Base-by-base conservation (phyloP, 2,113 vertebrate species). In the Sphyrna mokarran region DNA sequence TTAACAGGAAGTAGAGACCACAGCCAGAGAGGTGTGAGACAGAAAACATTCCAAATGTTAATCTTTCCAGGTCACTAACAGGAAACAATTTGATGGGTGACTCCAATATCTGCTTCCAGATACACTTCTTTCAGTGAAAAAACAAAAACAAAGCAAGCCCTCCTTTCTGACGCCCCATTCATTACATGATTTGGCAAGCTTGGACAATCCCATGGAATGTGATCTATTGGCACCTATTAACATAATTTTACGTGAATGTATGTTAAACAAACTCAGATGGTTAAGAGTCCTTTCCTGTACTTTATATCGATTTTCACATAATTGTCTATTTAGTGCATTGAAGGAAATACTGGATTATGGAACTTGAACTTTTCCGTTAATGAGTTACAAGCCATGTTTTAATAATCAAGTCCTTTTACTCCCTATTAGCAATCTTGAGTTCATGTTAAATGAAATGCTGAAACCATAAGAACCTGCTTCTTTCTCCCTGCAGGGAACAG, bases 151-250 rank as follows among this genome's bases (percentile, higher is more conserved):
- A 95, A 72, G 33, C 63, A 66, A 66, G 66, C 61, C 16, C 63
- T 93, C 89, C 61, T 68, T n/a, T 93, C 89, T 3, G 43, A 48
- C 11, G 13, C 26, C 68, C 37, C 94, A 72, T 95, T 72, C 69
- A 54, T 95, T 95, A 76, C 54, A 54, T 2, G 48, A 3, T 54
- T 72, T 33, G 94, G 29, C 48, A 40, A 43, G 69, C 23, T 72
- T 69, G 29, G 40, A 14, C 70, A 95, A 72, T 72, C 43, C 94
- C 5, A 54, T 72, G 69, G 40, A 95, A 95, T 95, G 68, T 95
- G 94, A 95, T 95, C 94, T 95, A 95, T 54, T 95, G 63, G 69
- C 69, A 72, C 69, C 20, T 95, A 95, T 95, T 94, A 95, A 95
- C 72, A 72, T 29, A 2, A 95, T 95, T 76, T 95, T 95, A 72